Base-by-base conservation (phyloP, 1,140 invertebrate species). In the Arion vulgaris region DNA sequence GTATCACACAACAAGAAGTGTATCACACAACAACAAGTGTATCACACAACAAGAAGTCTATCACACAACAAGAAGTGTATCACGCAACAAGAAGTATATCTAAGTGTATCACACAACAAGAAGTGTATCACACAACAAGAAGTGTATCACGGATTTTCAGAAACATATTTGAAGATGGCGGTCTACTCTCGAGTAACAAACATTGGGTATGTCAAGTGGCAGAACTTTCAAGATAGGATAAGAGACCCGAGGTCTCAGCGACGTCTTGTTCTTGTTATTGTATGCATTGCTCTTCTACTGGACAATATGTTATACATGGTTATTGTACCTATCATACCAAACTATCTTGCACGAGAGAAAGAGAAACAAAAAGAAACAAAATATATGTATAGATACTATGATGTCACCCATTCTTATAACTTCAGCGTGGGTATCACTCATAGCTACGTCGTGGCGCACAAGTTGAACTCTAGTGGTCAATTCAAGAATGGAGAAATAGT, bases 271-370 rank as follows among this genome's bases (percentile, higher is more conserved):
- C 93, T 99, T 81, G 95, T 99, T 0, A 99, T 99, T 84, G 99
- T 99, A 0, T 99, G 97, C 62, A 97, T 99, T 84, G 99, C 98
- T 0, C 93, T 99, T 82, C 93, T 99, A 34, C 85, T 93, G 77
- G 93, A 93, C 87, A 93, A 93, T 84, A 93, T 99, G 99, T 93
- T 99, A 72, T 99, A 99, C 92, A 99, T 99, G 99, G 99, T 99
- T 45, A 99, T 99, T 78, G 98, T 99, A 57, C 98, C 98, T 34
- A 99, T 99, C 66, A 99, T 99, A 87, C 98, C 98, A 19, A 97
- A 98, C 92, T 99, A 99, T 92, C 93, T 99, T 80, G 94, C 97
- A 53, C 95, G 96, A 87, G 19, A 79, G 38, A 96, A 98, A 39
- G 96, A 97, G 34, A 94, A 62, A 28, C 80, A 79, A 51, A 84